Conservation (phyloP, 2,113 vertebrate genomes). For the Solenodon paradoxus region DNA sequence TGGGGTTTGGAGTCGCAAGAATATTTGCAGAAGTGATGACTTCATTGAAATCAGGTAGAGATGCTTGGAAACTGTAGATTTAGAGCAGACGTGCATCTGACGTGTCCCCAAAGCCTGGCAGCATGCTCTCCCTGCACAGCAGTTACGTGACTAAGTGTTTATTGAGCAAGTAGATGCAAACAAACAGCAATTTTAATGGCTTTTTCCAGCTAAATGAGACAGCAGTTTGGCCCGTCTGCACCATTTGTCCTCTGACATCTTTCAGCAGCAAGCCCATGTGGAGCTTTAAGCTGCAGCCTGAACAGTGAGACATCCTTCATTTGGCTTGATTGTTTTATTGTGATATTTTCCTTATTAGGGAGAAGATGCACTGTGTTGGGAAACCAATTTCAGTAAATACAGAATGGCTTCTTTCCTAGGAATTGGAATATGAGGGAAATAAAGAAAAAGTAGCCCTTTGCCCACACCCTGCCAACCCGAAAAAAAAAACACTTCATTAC, state of each 20-base stretch:
- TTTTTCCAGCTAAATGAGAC: background rate
- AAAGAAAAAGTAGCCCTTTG: background rate
- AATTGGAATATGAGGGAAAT: background rate
- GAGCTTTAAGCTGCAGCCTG: background rate
- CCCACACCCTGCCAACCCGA: background rate
- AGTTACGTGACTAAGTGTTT: background rate
- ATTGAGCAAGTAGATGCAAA: background rate
- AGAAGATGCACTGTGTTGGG: background rate
- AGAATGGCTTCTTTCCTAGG: background rate
- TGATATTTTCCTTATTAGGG: background rate
- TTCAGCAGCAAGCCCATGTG: background rate
- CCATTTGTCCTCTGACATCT: background rate
- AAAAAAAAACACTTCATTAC: background rate
- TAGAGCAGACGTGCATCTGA: background rate
- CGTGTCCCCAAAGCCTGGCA: background rate
- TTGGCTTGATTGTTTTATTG: background rate
- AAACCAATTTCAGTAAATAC: background rate
- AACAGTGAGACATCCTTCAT: background rate
- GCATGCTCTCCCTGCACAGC: background rate
- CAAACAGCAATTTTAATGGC: background rate
- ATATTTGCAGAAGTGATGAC: background rate
- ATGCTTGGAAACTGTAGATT: background rate
- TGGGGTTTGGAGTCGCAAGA: background rate
- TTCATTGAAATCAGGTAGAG: background rate
- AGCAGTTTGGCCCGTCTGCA: background rate